These are phyloP conservation scores for Orientallactaga bullata DNA, from an alignment of 2,113 vertebrate genomes.

Conservation along the genomic window DNA sequence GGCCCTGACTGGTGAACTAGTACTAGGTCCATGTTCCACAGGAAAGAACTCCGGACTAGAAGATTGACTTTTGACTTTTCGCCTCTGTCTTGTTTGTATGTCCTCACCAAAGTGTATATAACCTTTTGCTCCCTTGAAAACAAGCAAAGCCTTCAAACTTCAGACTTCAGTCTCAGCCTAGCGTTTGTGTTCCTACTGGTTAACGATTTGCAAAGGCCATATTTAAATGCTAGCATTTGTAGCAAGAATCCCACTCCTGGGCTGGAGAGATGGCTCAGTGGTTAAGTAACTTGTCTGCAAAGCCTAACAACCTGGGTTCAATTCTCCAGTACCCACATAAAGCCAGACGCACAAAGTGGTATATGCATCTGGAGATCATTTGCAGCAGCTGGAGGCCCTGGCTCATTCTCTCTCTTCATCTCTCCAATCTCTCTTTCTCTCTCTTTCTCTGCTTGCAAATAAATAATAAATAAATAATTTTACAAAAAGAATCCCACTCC, in stretches of 20 bases:
- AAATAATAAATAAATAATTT: too few relatives aligned
- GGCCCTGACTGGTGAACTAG: background rate
- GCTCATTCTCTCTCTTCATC: too few relatives aligned
- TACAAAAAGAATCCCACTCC: too few relatives aligned
- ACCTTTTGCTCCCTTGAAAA: conserved; percentile 70
- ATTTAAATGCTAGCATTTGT: background rate
- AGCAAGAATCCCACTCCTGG: background rate
- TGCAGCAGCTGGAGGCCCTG: too few relatives aligned
- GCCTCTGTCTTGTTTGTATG: conserved; percentile 67
- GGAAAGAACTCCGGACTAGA: background rate
- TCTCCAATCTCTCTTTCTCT: too few relatives aligned
- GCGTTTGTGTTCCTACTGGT: background rate
- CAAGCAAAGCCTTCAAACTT: conserved; percentile 55
- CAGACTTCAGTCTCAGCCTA: conserved; percentile 43
- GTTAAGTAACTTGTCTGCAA: too few relatives aligned
- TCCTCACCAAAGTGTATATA: conserved; percentile 58
- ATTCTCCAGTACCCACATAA: too few relatives aligned
- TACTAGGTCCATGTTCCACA: background rate
- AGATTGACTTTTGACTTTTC: conserved; percentile 47
- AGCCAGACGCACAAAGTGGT: too few relatives aligned
- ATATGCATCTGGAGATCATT: too few relatives aligned
- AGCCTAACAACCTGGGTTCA: too few relatives aligned
- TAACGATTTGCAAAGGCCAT: conserved; percentile 59
- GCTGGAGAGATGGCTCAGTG: too few relatives aligned
- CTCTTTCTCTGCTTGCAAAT: too few relatives aligned